phyloP scores from a whole-genome alignment of 2,113 vertebrate species.

The Syngnathus scovelli region DNA sequence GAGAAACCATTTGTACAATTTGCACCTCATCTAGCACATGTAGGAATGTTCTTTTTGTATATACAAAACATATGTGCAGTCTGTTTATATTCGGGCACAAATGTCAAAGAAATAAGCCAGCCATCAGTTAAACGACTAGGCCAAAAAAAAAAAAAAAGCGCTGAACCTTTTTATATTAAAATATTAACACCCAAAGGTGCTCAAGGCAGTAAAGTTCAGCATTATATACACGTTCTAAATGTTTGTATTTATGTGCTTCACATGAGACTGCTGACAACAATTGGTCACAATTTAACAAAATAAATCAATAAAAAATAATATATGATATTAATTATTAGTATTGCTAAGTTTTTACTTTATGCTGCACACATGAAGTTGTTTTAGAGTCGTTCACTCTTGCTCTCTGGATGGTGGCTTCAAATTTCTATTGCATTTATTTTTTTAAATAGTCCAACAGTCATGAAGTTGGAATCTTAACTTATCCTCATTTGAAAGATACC shows the following conservation, averaged over 20 bases:
- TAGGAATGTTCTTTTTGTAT: too few species aligned
- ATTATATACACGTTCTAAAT: not conserved
- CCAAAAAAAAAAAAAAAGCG: too few species aligned
- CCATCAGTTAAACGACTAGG: too few species aligned
- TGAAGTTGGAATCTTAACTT: conserved; percentile 2
- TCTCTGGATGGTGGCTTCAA: not conserved
- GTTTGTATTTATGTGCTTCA: not conserved
- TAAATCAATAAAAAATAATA: not conserved
- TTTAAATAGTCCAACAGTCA: conserved; percentile 3
- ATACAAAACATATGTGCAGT: too few species aligned
- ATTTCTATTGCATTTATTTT: not conserved
- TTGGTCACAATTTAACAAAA: not conserved
- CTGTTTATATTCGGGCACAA: too few species aligned
- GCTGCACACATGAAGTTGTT: not conserved
- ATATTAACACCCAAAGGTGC: not conserved
- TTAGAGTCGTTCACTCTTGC: not conserved
- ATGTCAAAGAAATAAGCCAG: too few species aligned
- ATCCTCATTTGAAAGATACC: not conserved
- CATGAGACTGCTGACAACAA: not conserved
- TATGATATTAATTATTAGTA: not conserved
- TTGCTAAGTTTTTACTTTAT: not conserved
- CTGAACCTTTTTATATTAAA: too few species aligned
- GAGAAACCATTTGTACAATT: too few species aligned
- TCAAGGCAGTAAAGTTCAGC: not conserved
- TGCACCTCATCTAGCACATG: too few species aligned